Evolutionary conservation across 2,888 invertebrate genomes (phyloP).

Genomic region (Pinctada fucata): DNA sequence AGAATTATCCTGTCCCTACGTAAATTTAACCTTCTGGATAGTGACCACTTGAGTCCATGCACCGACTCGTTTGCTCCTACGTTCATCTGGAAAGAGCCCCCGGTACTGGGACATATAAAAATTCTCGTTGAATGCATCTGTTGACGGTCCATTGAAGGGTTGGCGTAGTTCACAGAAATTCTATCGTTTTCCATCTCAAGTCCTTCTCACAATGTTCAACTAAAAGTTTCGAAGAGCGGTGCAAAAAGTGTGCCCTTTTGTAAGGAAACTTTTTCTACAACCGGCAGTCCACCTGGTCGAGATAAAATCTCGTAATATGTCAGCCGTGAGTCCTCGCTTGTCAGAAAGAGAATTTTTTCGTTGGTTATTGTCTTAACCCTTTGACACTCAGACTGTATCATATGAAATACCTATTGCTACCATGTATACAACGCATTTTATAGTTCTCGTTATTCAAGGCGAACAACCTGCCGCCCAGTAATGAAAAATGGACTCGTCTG

Average conservation of each 20-base stretch:
- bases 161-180: neutral
- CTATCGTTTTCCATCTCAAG: slow-evolving; percentile 6
- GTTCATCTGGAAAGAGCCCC: slow-evolving; percentile 32
- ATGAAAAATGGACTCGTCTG: slow-evolving; percentile 36
- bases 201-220: neutral
- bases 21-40: slow-evolving; percentile 36
- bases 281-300: neutral
- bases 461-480: slow-evolving; percentile 3
- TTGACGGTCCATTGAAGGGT: neutral
- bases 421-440: slow-evolving; percentile 10
- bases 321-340: slow-evolving; percentile 1
- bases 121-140: slow-evolving; percentile 20
- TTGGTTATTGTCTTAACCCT: neutral
- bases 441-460: slow-evolving; percentile 3
- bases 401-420: slow-evolving; percentile 13
- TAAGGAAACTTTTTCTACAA: too few relatives aligned
- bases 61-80: slow-evolving; percentile 32
- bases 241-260: too few relatives aligned
- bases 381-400: neutral
- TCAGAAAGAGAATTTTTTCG: neutral
- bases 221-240: too few relatives aligned
- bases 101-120: slow-evolving; percentile 38
- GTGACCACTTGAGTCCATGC: slow-evolving; percentile 33
- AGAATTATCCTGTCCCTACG: slow-evolving; percentile 34
- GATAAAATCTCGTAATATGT: neutral